A percentile compares a stretch with the other conserved stretches of the same genome.
These are phyloP conservation scores for Xiphophorus couchianus DNA, from an alignment of 2,113 vertebrate genomes.

Conservation along the genomic window DNA sequence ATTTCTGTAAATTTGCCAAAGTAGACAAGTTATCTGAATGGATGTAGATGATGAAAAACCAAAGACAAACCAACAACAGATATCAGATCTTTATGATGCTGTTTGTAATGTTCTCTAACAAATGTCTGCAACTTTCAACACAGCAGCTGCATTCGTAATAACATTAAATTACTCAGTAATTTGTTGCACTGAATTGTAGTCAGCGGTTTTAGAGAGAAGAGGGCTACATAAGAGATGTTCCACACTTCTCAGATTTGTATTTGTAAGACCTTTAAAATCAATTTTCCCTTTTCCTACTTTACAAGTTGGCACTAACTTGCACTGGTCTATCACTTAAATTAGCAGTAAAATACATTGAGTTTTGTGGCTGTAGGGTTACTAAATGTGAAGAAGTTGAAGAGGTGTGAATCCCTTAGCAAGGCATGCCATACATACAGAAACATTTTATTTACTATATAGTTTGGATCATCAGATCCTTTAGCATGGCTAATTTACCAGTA, in stretches of 20 bases:
- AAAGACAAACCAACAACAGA: no score
- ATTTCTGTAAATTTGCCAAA: no score
- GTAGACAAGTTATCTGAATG: no score
- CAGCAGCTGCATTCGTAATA: background rate
- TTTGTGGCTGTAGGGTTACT: no score
- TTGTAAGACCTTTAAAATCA: background rate
- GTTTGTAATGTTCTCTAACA: background rate
- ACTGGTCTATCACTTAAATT: background rate
- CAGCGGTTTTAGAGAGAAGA: background rate
- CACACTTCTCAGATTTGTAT: background rate
- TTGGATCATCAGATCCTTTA: constrained; percentile 50
- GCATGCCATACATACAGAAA: constrained; percentile 22
- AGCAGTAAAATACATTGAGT: no score
- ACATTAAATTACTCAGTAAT: background rate
- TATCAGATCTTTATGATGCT: background rate
- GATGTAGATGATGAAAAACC: no score
- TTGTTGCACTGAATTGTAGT: background rate
- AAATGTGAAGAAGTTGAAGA: background rate
- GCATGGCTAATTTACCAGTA: constrained; percentile 46
- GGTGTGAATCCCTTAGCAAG: background rate
- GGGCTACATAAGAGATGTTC: background rate
- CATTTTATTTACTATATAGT: background rate
- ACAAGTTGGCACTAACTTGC: background rate
- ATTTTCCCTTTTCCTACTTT: background rate
- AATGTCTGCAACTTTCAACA: background rate